phyloP scores from a whole-genome alignment of 2,797 vertebrate genomes.

The Crenichthys baileyi region DNA sequence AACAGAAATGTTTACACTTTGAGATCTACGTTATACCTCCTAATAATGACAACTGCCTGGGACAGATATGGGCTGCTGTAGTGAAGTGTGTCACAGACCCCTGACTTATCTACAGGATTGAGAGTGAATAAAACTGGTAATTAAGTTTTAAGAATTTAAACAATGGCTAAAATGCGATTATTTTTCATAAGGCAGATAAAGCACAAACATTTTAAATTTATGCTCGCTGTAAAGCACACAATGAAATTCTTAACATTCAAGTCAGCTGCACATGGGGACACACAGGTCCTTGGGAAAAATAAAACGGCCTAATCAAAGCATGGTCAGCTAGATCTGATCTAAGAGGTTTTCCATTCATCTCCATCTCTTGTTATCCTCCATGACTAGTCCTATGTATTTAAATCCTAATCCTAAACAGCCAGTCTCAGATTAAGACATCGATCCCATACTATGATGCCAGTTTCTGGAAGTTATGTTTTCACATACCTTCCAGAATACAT shows the following conservation, averaged over 20 bases:
- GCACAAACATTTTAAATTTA: not conserved
- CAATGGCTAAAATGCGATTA: slow-evolving; percentile 8
- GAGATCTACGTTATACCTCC: not conserved
- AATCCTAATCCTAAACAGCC: slow-evolving; percentile 32
- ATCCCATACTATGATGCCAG: slow-evolving; percentile 1
- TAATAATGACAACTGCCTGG: slow-evolving; percentile 3
- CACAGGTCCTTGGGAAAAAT: not conserved
- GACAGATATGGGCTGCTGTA: not conserved
- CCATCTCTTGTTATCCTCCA: slow-evolving; percentile 36
- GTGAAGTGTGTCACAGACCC: slow-evolving; percentile 5
- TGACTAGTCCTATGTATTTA: slow-evolving; percentile 40
- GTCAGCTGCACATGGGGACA: not conserved
- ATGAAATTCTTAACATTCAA: slow-evolving; percentile 35
- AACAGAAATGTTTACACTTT: not conserved
- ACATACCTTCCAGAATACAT: not conserved
- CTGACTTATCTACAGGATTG: slow-evolving; percentile 16
- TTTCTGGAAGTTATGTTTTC: not conserved
- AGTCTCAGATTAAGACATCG: slow-evolving; percentile 28
- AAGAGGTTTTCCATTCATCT: slow-evolving; percentile 62
- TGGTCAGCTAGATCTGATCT: slow-evolving; percentile 23
- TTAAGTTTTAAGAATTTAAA: slow-evolving; percentile 18
- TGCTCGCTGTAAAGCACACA: not conserved
- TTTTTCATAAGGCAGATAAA: slow-evolving; percentile 13
- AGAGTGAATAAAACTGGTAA: slow-evolving; percentile 24
- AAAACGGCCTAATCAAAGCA: slow-evolving; percentile 17